Evolutionary conservation across 1,140 invertebrate species (phyloP), one percentile per base, ranked within the genome.

Genomic region (Stegodyphus dumicola): DNA sequence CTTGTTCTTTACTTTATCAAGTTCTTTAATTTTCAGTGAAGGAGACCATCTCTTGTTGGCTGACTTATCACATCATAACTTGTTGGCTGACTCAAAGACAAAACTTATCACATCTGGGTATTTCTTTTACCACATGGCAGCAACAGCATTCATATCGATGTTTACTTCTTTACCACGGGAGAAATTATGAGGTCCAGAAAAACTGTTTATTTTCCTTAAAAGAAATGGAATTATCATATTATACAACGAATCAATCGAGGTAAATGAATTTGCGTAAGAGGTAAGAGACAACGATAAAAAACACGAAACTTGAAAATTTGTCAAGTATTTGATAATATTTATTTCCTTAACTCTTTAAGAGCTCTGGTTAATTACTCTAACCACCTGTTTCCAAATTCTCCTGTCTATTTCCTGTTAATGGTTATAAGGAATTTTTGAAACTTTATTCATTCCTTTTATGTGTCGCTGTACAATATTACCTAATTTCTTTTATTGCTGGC

Each of bases 121-220:
- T 6, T 13, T 5, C 17, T 15, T 13, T 83, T 64, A 84, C 81
- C 81, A 84, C 60, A 84, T 54, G 18, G 60, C 81, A 48, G 81
- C 81, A 9, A 65, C 54, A 10, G 81, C 56, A 48, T 76, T 76
- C 81, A 84, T 84, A 15, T 84, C 81, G 6, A 84, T 84, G 17
- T 52, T 75, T 7, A 84, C 73, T 6, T 75, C 48, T 54, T 76
- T 84, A 18, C 49, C 81, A 9, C 33, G 51, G n/a, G 48, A 11
- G 17, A 54, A 53, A 10, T 48, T 33, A 52, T 84, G 81, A 9
- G 81, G 81, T 49, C 81, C 81, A 48, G 81, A 84, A 17, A 84
- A 84, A 56, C 81, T 84, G 81, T 84, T 76, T 60, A 84, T 84
- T 84, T 84, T 84, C 56, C 81, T 84, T 18, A 2, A 83, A 83